A percentile compares a stretch with the other conserved stretches of the same genome.
Evolutionary conservation across 30 jellyfish, hydroid and myxozoan species (phyloP).

Genomic region (Aurelia sp.): DNA sequence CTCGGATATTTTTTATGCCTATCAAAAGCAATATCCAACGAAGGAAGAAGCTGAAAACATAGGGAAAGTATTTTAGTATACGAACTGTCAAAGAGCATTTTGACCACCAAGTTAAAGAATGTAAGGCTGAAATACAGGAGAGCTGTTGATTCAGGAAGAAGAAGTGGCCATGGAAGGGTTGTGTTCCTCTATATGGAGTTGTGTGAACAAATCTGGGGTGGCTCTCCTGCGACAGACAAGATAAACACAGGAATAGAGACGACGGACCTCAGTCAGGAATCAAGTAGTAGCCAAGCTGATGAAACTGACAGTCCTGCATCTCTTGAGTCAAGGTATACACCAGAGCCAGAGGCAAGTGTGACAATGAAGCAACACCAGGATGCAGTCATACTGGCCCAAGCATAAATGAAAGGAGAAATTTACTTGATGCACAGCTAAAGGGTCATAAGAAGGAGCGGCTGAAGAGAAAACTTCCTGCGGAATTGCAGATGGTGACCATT

Average conservation of each 20-base stretch:
- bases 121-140: slow-evolving; percentile 7
- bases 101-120: slow-evolving; percentile 22
- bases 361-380: neutral
- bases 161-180: slow-evolving; percentile 45
- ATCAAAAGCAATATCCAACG: no score
- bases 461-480: no score
- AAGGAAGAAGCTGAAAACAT: no score
- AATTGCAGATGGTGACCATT: no score
- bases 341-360: slow-evolving; percentile 1
- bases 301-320: no score
- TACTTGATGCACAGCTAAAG: neutral
- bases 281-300: no score
- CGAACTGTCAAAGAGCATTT: neutral
- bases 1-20: no score
- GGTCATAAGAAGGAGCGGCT: neutral
- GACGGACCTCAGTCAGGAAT: neutral
- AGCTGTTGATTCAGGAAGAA: slow-evolving; percentile 31
- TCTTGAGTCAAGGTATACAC: neutral
- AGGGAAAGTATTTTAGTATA: neutral
- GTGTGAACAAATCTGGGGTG: slow-evolving; percentile 12
- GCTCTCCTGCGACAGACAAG: slow-evolving; percentile 1
- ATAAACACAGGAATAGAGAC: slow-evolving; percentile 26
- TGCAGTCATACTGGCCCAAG: no score
- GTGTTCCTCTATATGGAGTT: slow-evolving; percentile 10
- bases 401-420: neutral